Conservation (phyloP, 1,140 invertebrate genomes). For the Pinna nobilis region DNA sequence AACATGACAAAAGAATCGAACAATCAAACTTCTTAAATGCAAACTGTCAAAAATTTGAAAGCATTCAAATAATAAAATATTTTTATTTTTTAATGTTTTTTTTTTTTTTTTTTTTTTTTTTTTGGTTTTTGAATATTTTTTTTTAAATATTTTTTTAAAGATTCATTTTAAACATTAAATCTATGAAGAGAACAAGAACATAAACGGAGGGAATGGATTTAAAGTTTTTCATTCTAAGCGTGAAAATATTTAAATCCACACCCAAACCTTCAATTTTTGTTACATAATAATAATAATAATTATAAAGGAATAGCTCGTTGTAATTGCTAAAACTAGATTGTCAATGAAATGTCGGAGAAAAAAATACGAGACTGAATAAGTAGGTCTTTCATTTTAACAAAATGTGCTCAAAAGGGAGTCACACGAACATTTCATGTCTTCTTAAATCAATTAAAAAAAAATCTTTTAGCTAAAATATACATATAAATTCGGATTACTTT, state of each 20-base stretch:
- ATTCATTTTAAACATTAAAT: conserved; percentile 57
- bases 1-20: conserved; percentile 54
- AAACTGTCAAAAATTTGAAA: conserved; percentile 65
- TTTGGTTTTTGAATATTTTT: conserved; percentile 37
- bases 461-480: conserved; percentile 1
- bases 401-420: conserved; percentile 72
- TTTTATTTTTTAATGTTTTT: conserved; percentile 24
- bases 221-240: no score
- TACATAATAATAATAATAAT: conserved; percentile 30
- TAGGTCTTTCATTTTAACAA: conserved; percentile 47
- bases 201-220: conserved; percentile 44
- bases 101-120: conserved; percentile 45
- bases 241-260: no score
- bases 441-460: conserved; percentile 13
- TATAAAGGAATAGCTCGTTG: conserved; percentile 59
- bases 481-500: conserved; percentile 21
- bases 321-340: conserved; percentile 68
- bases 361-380: conserved; percentile 51
- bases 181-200: conserved; percentile 57
- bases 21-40: conserved; percentile 64
- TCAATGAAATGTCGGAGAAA: conserved; percentile 51
- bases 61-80: conserved; percentile 59
- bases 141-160: conserved; percentile 46
- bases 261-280: no score
- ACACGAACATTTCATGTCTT: conserved; percentile 36